Base-by-base conservation (phyloP, 1,140 invertebrate genomes). In the Tetragnatha versicolor region DNA sequence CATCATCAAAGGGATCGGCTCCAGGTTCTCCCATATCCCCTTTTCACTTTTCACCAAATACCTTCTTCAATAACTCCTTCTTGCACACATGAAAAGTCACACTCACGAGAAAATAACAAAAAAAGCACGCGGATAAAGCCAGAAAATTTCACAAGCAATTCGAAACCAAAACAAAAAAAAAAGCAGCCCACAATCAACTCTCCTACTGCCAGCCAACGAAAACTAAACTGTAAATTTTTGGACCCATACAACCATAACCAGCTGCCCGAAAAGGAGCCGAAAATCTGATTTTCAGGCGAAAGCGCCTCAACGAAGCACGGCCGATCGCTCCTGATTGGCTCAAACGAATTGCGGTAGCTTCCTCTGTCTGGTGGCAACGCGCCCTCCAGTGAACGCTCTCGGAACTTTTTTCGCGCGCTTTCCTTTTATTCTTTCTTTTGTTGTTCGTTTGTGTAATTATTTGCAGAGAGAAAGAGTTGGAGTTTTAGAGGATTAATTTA, bases 271-370 rank as follows among this genome's bases (percentile, higher is more conserved):
- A 42, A 29, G n/a, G n/a, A n/a, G n/a, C n/a, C n/a, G n/a, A n/a
- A n/a, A n/a, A n/a, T n/a, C n/a, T n/a, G n/a, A n/a, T n/a, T n/a
- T n/a, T n/a, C n/a, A n/a, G n/a, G n/a, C n/a, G n/a, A n/a, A n/a
- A n/a, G n/a, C 73, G 73, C 35, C 60, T 77, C 60, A 65, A 53
- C 60, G 73, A 77, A 77, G 60, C 73, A 39, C 73, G 60, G 47
- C 42, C 47, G 73, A 66, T 77, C 61, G 73, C 31, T 27, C 55
- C 73, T 77, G 73, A 77, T 77, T 77, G 73, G 73, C 33, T 77
- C 47, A 66, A 77, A 66, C 73, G 73, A 77, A 77, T 77, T 77
- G 73, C 73, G 60, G 73, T 77, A 77, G 73, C 73, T 77, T 77
- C 61, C 39, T 77, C 39, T 25, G 33, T 33, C 17, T n/a, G 25